Evolutionary conservation across 2,888 invertebrate genomes (phyloP).

Genomic region (Cataglyphis albicans): DNA sequence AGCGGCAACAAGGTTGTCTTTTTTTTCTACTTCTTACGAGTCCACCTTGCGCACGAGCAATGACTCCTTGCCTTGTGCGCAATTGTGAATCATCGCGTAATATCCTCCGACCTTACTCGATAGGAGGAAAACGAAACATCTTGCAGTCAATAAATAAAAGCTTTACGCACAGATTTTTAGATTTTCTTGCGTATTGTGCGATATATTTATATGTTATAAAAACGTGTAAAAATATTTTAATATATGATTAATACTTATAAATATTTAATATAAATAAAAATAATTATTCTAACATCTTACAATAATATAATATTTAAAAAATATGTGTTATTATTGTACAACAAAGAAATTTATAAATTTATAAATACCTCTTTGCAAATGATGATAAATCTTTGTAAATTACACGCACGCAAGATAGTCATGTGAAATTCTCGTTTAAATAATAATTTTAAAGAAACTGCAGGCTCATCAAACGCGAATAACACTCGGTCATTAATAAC

Average conservation of each 20-base stretch:
- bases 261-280: neutral
- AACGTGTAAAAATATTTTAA: neutral
- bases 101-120: slow-evolving; percentile 72
- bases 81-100: slow-evolving; percentile 75
- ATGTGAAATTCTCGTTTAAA: neutral
- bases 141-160: slow-evolving; percentile 35
- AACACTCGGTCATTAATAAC: slow-evolving; percentile 17
- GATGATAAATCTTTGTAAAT: neutral
- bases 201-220: no score
- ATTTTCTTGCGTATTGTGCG: neutral
- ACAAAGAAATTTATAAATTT: neutral
- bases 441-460: slow-evolving; percentile 18
- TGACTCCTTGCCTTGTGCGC: slow-evolving; percentile 72
- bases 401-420: neutral
- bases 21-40: slow-evolving; percentile 47
- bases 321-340: neutral
- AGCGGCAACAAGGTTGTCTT: slow-evolving; percentile 46
- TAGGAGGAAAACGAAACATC: slow-evolving; percentile 67
- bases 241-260: neutral
- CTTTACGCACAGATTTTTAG: neutral
- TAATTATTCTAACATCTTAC: neutral
- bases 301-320: neutral
- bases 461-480: slow-evolving; percentile 28
- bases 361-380: neutral
- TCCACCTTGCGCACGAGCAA: slow-evolving; percentile 73